Percentiles rank a stretch among this genome's conserved stretches.
Evolutionary conservation across 2,797 vertebrate species (phyloP).

Genomic region (Syncerus caffer): DNA sequence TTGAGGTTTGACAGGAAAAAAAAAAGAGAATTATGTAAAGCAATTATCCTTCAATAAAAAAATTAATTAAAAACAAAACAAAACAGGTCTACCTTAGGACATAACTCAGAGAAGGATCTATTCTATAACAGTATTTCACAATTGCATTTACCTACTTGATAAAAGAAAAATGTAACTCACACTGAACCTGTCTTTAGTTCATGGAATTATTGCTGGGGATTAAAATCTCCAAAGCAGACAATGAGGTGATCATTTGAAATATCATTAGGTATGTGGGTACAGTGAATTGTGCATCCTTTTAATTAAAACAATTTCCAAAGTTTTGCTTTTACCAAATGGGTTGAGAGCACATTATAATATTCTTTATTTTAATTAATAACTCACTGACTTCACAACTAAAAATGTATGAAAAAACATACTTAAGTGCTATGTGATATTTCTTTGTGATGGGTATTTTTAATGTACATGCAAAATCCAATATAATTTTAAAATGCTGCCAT

Average conservation of each 20-base stretch:
- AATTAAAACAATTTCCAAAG: neutral
- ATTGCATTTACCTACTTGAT: neutral
- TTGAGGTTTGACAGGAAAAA: neutral
- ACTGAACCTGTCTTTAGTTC: neutral
- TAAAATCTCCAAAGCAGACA: neutral
- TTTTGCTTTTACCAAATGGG: neutral
- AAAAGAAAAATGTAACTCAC: neutral
- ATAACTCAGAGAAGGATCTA: neutral
- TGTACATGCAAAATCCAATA: neutral
- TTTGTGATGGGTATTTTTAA: neutral
- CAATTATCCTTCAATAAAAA: neutral
- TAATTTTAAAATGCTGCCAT: neutral
- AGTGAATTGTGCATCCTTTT: neutral
- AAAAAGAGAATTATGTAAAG: neutral
- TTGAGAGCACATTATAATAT: neutral
- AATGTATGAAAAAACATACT: neutral
- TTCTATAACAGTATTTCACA: neutral
- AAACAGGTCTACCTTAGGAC: neutral
- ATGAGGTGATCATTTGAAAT: neutral
- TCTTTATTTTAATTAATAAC: neutral
- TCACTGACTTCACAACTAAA: neutral
- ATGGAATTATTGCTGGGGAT: neutral
- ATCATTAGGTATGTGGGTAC: neutral
- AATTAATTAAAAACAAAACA: neutral
- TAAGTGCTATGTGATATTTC: neutral